These are phyloP conservation scores for Paedocypris micromegethes DNA, from an alignment of 2,797 vertebrate species.

Conservation along the genomic window DNA sequence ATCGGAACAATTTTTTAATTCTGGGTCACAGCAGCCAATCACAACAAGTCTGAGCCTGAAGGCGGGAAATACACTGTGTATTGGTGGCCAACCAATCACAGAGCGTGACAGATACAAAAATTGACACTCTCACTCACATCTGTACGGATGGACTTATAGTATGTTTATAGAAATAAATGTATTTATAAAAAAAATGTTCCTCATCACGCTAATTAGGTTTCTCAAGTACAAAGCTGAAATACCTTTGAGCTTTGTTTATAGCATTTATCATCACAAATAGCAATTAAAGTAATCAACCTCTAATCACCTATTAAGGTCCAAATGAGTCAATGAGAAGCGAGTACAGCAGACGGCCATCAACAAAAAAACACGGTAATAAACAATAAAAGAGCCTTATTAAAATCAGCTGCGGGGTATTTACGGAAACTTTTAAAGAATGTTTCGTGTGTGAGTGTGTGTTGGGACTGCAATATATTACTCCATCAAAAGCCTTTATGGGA, in stretches of 20 bases:
- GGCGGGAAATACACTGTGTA: too few species aligned
- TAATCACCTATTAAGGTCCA: slow-evolving; percentile 15
- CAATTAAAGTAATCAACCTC: slow-evolving; percentile 28
- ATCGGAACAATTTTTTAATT: too few species aligned
- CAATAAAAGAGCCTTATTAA: slow-evolving; percentile 23
- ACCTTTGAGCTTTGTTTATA: slow-evolving; percentile 16
- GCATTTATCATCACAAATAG: slow-evolving; percentile 27
- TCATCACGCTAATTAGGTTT: neutral
- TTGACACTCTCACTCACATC: too few species aligned
- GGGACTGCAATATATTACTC: slow-evolving; percentile 28
- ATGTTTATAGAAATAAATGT: too few species aligned
- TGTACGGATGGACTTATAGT: too few species aligned
- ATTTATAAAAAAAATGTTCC: too few species aligned
- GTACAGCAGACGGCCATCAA: slow-evolving; percentile 22
- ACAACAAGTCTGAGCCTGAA: too few species aligned
- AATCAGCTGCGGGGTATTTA: slow-evolving; percentile 13
- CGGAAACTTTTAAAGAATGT: slow-evolving; percentile 13
- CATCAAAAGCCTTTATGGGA: slow-evolving; percentile 43
- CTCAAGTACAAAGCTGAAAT: neutral
- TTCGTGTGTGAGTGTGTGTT: slow-evolving; percentile 34
- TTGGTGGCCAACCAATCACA: too few species aligned
- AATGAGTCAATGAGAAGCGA: slow-evolving; percentile 19
- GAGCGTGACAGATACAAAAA: too few species aligned
- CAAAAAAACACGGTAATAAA: slow-evolving; percentile 30
- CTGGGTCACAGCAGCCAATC: too few species aligned